Percentiles rank a stretch among this genome's conserved stretches.
These are phyloP conservation scores for Tethya wilhelma DNA, from an alignment of 37 sponge, comb jelly and placozoan species.

Conservation along the genomic window DNA sequence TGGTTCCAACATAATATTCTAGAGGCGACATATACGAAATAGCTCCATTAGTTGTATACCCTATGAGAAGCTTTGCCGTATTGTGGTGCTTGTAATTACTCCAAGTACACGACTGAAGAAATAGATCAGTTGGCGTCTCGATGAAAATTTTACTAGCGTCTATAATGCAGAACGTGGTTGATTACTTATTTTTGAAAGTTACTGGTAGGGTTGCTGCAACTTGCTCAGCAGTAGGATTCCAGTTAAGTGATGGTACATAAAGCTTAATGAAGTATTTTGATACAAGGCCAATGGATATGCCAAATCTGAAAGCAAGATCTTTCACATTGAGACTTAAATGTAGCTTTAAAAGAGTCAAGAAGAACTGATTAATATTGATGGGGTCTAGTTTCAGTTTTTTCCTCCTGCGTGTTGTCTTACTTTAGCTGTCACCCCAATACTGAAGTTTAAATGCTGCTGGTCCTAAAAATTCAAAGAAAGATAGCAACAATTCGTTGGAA, in stretches of 20 bases:
- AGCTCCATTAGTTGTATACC: constrained; percentile 27
- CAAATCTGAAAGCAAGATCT: constrained; percentile 20
- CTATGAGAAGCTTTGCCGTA: constrained; percentile 53
- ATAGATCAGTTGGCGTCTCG: constrained; percentile 42
- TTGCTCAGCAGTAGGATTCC: constrained; percentile 35
- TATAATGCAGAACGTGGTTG: constrained; percentile 49
- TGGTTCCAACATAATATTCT: constrained; percentile 52
- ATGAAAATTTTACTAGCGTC: constrained; percentile 41
- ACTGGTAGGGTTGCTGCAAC: constrained; percentile 28
- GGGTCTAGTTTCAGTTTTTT: not conserved
- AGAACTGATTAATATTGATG: constrained; percentile 12
- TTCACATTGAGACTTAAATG: constrained; percentile 4
- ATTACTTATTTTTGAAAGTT: constrained; percentile 22
- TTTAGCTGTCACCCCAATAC: constrained; percentile 17
- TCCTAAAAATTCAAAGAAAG: constrained; percentile 28
- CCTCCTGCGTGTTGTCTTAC: not conserved
- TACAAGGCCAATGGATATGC: not conserved
- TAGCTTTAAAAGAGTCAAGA: constrained; percentile 9
- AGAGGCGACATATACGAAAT: constrained; percentile 39
- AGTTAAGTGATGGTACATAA: too few species aligned
- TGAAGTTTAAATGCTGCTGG: constrained; percentile 26
- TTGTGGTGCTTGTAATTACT: constrained; percentile 61
- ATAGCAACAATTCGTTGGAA: constrained; percentile 12
- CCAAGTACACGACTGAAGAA: constrained; percentile 44
- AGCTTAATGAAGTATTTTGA: constrained; percentile 29